Evolutionary conservation across 2,113 vertebrate genomes (phyloP).

Genomic region (Mellivora capensis): DNA sequence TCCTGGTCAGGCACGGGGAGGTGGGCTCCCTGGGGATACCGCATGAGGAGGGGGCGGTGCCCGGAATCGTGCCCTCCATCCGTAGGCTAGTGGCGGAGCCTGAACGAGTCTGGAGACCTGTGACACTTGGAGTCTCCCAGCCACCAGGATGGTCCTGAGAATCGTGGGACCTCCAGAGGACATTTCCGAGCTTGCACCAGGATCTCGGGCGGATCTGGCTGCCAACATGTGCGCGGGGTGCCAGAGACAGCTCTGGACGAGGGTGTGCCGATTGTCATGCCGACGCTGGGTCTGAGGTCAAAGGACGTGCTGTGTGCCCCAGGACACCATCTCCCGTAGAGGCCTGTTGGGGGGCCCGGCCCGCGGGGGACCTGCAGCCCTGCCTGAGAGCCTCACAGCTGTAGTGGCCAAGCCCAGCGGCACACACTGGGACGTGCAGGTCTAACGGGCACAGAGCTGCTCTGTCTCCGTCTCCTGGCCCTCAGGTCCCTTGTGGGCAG

Average conservation of each 20-base stretch:
- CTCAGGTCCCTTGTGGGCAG: not conserved
- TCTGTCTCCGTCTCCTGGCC: not conserved
- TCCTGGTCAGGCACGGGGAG: not conserved
- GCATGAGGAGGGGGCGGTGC: rapidly evolving
- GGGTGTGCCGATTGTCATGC: rapidly evolving
- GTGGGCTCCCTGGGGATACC: no score
- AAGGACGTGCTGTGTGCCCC: not conserved
- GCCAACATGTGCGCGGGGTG: rapidly evolving
- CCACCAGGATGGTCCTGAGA: rapidly evolving
- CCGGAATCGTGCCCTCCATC: rapidly evolving
- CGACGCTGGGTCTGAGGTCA: no score
- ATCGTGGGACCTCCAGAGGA: no score
- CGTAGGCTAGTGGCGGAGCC: rapidly evolving
- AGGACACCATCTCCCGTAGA: not conserved
- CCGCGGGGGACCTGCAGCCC: no score
- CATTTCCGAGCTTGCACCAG: not conserved
- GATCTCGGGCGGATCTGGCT: rapidly evolving
- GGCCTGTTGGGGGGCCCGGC: not conserved
- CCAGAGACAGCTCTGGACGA: not conserved
- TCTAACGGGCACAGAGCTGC: not conserved
- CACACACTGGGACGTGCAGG: rapidly evolving
- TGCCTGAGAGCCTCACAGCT: no score
- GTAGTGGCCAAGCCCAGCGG: not conserved
- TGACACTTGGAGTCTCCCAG: not conserved
- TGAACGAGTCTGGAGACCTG: not conserved